Base-by-base conservation (phyloP, 2,797 vertebrate genomes). In the Cyprinodon diabolis region DNA sequence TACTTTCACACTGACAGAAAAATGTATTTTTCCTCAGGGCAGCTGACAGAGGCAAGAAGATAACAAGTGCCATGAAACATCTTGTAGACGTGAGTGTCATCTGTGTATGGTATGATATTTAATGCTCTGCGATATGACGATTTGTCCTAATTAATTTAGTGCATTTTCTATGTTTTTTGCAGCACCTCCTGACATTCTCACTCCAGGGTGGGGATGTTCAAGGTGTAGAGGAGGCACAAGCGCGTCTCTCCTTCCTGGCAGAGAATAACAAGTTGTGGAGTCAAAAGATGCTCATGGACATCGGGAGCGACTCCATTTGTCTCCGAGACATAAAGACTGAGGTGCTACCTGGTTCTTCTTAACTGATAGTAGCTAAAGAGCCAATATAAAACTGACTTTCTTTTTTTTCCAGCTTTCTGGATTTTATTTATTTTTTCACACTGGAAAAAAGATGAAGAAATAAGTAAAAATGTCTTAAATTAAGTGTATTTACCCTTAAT, bases 141-240 rank as follows among this genome's bases (percentile, higher is more conserved):
- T 52, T 10, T 17, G 54, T 47, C 14, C 30, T 51, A 23, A 47
- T 23, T 19, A 30, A 52, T 48, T 4, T 2, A 19, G 17, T 9
- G 37, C 1, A 7, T 0, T 43, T 52, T 45, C 11, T 30, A 56
- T 13, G 1, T 48, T 30, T 12, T 35, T 9, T 74, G 45, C 89
- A 95, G 96, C 94, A 95, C 85, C 91, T 95, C 80, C 91, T 96
- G 86, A 96, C 96, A 0, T 96, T 97, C 89, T 95, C 95, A 2
- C 91, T 97, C 51, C 94, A 95, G 51, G 91, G 93, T 0, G 95
- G 95, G 1, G 96, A 95, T 7, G 92, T 96, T 49, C 89, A 92
- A 74, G 93, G 93, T 0, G 95, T 97, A 77, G 96, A 97, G 84
- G 96, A 97, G 4, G 96, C 96, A 14, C 89, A 92, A 40, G 72